phyloP scores from a whole-genome alignment of 2,113 vertebrate species.

The Telmatochromis sp. region DNA sequence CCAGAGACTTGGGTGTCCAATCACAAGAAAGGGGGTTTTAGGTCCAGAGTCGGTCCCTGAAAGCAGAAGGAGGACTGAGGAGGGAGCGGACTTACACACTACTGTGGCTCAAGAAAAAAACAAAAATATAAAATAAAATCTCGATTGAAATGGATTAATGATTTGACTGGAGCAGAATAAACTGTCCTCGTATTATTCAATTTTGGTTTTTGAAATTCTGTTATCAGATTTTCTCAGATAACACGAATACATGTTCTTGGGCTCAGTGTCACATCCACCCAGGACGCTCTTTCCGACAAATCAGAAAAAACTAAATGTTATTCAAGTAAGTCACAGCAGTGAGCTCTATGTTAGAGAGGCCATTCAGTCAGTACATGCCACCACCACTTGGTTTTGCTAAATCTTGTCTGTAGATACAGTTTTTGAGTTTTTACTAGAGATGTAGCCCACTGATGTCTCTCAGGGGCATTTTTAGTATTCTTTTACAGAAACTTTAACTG shows the following conservation, averaged over 20 bases:
- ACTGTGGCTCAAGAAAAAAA: not conserved
- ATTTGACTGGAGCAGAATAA: not conserved
- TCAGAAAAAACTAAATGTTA: conserved; percentile 57
- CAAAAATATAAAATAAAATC: not conserved
- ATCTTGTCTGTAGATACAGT: not conserved
- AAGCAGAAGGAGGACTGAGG: conserved; percentile 59
- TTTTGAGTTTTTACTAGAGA: not conserved
- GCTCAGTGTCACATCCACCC: conserved; percentile 5
- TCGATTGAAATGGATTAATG: not conserved
- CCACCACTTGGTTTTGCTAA: conserved; percentile 29
- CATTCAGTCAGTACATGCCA: conserved; percentile 35
- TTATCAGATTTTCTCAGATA: not conserved
- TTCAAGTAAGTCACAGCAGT: conserved; percentile 91
- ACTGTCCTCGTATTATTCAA: not conserved
- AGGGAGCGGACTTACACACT: not conserved
- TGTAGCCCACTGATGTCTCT: not conserved
- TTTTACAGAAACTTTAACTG: not conserved
- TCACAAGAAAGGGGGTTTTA: conserved; percentile 34
- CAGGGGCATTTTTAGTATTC: not conserved
- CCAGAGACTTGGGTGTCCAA: conserved; percentile 28
- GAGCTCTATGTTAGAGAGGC: conserved; percentile 77
- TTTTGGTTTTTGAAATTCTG: not conserved
- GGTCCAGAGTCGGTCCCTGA: conserved; percentile 10
- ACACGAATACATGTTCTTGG: not conserved
- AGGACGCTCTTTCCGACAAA: conserved; percentile 51